Percentiles rank a stretch among this genome's conserved stretches.
Evolutionary conservation across 2,888 invertebrate species (phyloP).

Genomic region (Volucella zonaria): DNA sequence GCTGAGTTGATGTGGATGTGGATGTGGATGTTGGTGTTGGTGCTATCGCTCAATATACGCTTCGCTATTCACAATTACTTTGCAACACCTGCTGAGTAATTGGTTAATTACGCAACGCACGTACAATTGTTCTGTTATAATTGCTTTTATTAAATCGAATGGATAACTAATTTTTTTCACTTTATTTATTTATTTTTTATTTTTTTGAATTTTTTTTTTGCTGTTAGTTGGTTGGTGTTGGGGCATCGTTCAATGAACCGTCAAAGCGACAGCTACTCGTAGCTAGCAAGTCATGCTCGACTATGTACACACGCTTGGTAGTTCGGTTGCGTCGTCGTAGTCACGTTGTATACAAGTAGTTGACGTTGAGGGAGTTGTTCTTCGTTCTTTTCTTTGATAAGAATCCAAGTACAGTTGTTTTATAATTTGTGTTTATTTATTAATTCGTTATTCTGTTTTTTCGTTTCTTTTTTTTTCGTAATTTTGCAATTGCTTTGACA

Average conservation of each 20-base stretch:
- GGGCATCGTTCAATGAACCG: conserved; percentile 70
- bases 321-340: conserved; percentile 8
- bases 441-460: conserved; percentile 27
- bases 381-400: conserved; percentile 23
- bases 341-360: neutral
- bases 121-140: conserved; percentile 73
- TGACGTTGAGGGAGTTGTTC: conserved; percentile 23
- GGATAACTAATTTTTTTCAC: conserved; percentile 39
- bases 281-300: conserved; percentile 14
- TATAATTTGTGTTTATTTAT: conserved; percentile 20
- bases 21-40: neutral
- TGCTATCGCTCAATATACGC: conserved; percentile 8
- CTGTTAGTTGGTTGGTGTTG: conserved; percentile 20
- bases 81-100: conserved; percentile 71
- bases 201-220: neutral
- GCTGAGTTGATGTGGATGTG: neutral
- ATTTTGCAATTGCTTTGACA: conserved; percentile 17
- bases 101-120: conserved; percentile 72
- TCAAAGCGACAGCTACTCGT: conserved; percentile 35
- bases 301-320: neutral
- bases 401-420: conserved; percentile 6
- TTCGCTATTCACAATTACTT: conserved; percentile 48
- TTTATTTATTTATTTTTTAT: neutral
- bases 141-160: conserved; percentile 71
- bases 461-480: conserved; percentile 23